Conservation (phyloP, 2,797 vertebrate species). For the Xenentodon cancila region DNA sequence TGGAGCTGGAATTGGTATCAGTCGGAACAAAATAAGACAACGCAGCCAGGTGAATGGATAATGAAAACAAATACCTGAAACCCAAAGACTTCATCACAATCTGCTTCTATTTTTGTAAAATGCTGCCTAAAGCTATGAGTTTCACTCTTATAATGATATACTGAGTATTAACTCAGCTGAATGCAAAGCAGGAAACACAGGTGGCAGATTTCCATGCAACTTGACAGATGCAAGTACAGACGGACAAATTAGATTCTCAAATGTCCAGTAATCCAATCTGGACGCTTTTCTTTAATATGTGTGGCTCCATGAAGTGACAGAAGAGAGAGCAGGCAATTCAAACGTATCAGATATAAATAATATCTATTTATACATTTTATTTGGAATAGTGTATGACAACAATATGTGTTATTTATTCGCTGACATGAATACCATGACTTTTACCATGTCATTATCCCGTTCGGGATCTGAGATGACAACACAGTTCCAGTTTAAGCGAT, state of each 20-base stretch:
- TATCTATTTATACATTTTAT: too few relatives aligned
- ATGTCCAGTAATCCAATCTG: background rate
- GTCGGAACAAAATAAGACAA: background rate
- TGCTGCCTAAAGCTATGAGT: background rate
- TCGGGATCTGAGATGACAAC: background rate
- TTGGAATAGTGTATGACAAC: too few relatives aligned
- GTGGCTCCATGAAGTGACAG: background rate
- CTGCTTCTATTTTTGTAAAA: conserved; percentile 24
- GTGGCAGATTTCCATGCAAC: conserved; percentile 11
- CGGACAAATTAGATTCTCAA: background rate
- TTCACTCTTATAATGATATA: conserved; percentile 3
- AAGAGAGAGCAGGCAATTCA: background rate
- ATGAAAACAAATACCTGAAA: background rate
- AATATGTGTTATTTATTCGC: too few relatives aligned
- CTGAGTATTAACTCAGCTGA: conserved; percentile 20
- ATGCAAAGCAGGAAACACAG: conserved; percentile 22
- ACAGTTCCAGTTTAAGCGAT: background rate
- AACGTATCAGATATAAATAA: too few relatives aligned
- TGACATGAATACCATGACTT: too few relatives aligned
- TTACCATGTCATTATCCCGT: too few relatives aligned
- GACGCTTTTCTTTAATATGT: background rate
- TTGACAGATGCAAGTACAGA: background rate
- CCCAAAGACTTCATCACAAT: background rate
- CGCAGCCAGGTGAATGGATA: background rate
- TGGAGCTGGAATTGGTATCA: background rate